Percentiles rank a stretch among this genome's conserved stretches.
Evolutionary conservation across 2,888 invertebrate genomes (phyloP).

Genomic region (Mamestra brassicae): DNA sequence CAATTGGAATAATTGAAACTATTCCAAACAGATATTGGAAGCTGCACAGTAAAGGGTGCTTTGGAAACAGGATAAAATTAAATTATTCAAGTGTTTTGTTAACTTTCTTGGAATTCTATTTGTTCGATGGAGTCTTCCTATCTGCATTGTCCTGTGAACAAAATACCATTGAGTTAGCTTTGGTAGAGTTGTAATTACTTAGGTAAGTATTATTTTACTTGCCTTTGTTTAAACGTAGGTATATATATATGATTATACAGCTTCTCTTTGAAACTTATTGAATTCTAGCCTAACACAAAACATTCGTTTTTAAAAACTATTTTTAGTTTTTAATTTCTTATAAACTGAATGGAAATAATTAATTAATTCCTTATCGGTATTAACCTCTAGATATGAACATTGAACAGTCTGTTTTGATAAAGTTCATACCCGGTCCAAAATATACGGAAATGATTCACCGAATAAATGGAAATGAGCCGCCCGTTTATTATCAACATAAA

Average conservation of each 20-base stretch:
- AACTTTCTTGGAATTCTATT: not conserved
- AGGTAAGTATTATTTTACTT: not conserved
- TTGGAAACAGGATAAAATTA: conserved; percentile 3
- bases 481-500: conserved; percentile 48
- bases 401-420: not conserved
- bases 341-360: not conserved
- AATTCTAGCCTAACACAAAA: too few species aligned
- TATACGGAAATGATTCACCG: conserved; percentile 21
- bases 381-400: not conserved
- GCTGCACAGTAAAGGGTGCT: conserved; percentile 1
- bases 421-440: conserved; percentile 15
- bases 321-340: not conserved
- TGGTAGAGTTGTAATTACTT: not conserved
- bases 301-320: not conserved
- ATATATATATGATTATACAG: not conserved
- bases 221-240: not conserved
- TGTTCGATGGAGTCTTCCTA: not conserved
- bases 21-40: conserved; percentile 17
- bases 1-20: conserved; percentile 50
- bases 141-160: too few species aligned
- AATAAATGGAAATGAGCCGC: conserved; percentile 30
- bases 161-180: not conserved
- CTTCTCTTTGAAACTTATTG: not conserved
- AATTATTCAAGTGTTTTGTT: conserved; percentile 8
- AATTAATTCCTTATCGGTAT: not conserved